Evolutionary conservation across 2,888 invertebrate genomes (phyloP).

Genomic region (Sepiola atlantica): DNA sequence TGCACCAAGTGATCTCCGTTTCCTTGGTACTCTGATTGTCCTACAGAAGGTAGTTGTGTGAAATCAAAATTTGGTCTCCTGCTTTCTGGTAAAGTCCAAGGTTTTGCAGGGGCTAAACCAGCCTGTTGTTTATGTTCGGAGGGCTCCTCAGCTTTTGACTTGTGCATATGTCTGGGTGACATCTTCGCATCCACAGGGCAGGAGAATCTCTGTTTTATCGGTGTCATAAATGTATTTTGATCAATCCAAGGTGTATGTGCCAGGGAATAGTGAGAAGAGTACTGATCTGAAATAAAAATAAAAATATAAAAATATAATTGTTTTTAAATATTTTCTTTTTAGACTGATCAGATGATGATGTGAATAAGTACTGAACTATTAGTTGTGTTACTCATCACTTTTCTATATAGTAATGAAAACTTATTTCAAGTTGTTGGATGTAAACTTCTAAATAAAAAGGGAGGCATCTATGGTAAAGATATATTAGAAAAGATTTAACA

Average conservation of each 20-base stretch:
- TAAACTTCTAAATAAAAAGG: too few species aligned
- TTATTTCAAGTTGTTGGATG: too few species aligned
- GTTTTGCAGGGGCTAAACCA: conserved; percentile 4
- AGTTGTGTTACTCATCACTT: too few species aligned
- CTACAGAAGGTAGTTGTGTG: conserved; percentile 16
- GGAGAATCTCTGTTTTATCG: not conserved
- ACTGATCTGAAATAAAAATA: not conserved
- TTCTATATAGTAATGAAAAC: too few species aligned
- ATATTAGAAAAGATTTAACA: too few species aligned
- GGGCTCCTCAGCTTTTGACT: conserved; percentile 12
- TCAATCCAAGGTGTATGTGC: conserved; percentile 32
- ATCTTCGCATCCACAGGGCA: not conserved
- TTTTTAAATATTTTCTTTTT: not conserved
- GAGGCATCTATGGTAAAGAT: too few species aligned
- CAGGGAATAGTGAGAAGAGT: conserved; percentile 32
- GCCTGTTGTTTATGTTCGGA: not conserved
- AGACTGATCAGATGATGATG: too few species aligned
- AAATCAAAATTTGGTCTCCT: conserved; percentile 15
- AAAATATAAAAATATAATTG: not conserved
- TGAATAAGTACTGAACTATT: too few species aligned
- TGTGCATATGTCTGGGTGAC: not conserved
- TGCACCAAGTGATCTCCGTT: conserved; percentile 32
- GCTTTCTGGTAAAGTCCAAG: conserved; percentile 20
- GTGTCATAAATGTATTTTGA: not conserved
- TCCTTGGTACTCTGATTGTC: conserved; percentile 13